Evolutionary conservation across 2,797 vertebrate genomes (phyloP), one percentile per base, ranked within the genome.

Genomic region (Chaetophractus vellerosus): DNA sequence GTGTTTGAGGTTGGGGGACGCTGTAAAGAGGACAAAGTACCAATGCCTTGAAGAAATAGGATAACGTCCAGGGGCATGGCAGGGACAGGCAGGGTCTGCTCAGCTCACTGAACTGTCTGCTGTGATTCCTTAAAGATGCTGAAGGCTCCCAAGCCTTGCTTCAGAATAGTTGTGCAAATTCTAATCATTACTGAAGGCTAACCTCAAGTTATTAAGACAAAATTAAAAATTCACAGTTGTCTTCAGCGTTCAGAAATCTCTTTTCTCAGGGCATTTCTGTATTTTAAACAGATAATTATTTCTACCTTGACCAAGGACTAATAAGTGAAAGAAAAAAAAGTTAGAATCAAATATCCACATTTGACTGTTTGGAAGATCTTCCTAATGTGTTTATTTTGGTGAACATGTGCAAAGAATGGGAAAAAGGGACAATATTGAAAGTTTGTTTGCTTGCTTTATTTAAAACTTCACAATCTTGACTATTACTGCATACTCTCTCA

Each of bases 231-330:
- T 82, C 11, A 55, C 0, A 12, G 9, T 16, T 71, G 4, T 69
- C 78, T 45, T 84, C 80, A 96, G 45, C 5, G 93, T 78, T 90
- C 50, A 3, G 36, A 69, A 33, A 48, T 55, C 15, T 79, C 50
- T 78, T 88, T 41, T 93, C 24, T n/a, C 2, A 6, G 68, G 50
- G 52, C 88, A 9, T 48, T 90, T 93, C 41, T 91, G 1, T 90
- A 76, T 86, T 52, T 88, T 85, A 90, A 89, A 61, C 38, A 86
- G 66, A 90, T 94, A 84, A 61, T 38, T 59, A 76, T 36, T 81
- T 82, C 72, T 92, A 86, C 33, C 50, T 94, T 81, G 24, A 79
- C 63, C 61, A 83, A 91, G 36, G 78, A 76, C 33, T 68, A 19
- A 89, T 89, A 84, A 81, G 24, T 90, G n/a, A 76, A 57, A 66